Evolutionary conservation across 2,888 invertebrate species (phyloP).

Genomic region (Mylabris sibirica): DNA sequence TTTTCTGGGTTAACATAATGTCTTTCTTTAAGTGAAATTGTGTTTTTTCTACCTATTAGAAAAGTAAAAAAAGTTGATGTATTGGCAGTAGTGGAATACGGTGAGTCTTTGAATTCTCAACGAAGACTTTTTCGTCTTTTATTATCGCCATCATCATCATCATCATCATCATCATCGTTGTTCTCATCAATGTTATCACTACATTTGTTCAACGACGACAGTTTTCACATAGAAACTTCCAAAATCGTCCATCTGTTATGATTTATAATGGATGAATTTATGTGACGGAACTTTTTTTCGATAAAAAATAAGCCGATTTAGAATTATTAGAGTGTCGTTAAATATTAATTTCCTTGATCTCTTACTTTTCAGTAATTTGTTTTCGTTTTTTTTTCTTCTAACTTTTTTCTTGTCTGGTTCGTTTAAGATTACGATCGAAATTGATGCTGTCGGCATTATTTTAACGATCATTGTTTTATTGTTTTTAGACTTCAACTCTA

Average conservation of each 20-base stretch:
- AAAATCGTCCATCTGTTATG: not conserved
- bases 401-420: not conserved
- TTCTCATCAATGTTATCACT: not conserved
- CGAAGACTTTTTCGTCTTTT: not conserved
- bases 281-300: not conserved
- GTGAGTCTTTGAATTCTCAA: not conserved
- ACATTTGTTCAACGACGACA: not conserved
- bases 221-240: not conserved
- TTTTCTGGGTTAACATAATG: conserved; percentile 12
- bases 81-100: not conserved
- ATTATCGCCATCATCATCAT: not conserved
- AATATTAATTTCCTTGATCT: not conserved
- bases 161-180: not conserved
- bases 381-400: not conserved
- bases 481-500: not conserved
- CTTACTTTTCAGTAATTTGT: not conserved
- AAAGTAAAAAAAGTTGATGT: not conserved
- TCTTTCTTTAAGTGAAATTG: not conserved
- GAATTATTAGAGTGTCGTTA: not conserved
- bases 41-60: not conserved
- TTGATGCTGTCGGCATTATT: not conserved
- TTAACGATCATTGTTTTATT: not conserved
- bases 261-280: not conserved
- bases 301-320: not conserved
- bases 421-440: not conserved